Base-by-base conservation (phyloP, 2,797 vertebrate genomes). In the Myotis vivesi region DNA sequence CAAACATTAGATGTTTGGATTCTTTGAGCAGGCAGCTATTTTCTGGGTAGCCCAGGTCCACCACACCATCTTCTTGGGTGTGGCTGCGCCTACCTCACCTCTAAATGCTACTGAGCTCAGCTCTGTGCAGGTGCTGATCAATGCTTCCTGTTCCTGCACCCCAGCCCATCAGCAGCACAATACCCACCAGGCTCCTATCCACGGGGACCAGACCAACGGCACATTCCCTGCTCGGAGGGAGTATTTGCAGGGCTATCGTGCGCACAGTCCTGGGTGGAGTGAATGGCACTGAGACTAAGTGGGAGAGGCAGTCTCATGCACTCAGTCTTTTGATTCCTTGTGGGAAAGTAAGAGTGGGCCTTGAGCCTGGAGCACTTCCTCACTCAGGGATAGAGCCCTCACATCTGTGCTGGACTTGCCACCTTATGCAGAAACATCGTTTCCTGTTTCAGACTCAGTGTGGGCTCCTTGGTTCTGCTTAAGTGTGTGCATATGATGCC, bases 31-130 rank as follows among this genome's bases (percentile, higher is more conserved):
- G 30, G 19, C 1, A 5, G 25, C 38, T 85, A 11, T n/a, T n/a
- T 84, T 4, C 25, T 8, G 20, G 72, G 13, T 3, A 11, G 13
- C 53, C 46, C 73, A 8, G 12, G 9, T 1, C 6, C 20, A 6
- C 11, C 1, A 5, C 3, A 5, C 15, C 20, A 9, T 12, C 8
- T 0, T n/a, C 4, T 2, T 57, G 11, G 22, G 3, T 25, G 20
- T 9, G 19, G 2, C 8, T 6, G 10, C 8, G 3, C 10, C 55
- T 5, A 10, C 1, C 15, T 59, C 11, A 53, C 30, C 9, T 49
- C 19, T 11, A 28, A 12, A 3, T 15, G 33, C 2, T 1, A 0
- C 12, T 2, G 59, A 36, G 13, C 3, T 0, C 0, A 3, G 33
- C 30, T 53, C 30, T 20, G 17, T 0, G 30, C 53, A 51, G 33